phyloP scores from a whole-genome alignment of 2,113 vertebrate species.

The Halcyon malimbica region DNA sequence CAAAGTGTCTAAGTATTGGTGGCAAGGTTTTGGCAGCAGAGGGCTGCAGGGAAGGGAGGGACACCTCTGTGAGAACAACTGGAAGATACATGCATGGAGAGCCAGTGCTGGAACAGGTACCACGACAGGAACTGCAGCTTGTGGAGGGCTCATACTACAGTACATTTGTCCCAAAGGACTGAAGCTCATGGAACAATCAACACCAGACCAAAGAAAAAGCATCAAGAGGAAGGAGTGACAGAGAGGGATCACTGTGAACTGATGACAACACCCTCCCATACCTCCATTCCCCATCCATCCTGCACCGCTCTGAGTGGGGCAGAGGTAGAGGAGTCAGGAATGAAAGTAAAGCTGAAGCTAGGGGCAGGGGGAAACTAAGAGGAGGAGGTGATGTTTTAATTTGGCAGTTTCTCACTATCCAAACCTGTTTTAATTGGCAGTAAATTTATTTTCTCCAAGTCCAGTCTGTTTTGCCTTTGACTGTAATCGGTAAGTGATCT shows the following conservation, averaged over 20 bases:
- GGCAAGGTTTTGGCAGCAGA: neutral
- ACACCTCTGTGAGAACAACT: neutral
- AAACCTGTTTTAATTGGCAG: neutral
- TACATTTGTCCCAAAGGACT: neutral
- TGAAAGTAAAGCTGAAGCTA: neutral
- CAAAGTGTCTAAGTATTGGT: accelerated
- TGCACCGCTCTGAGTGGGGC: neutral
- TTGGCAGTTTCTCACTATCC: neutral
- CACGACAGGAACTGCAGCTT: neutral
- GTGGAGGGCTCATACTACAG: neutral
- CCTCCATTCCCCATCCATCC: neutral
- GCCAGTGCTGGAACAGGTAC: neutral
- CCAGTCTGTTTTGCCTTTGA: neutral
- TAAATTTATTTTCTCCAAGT: neutral
- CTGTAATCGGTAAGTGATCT: neutral
- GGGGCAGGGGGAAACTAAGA: neutral
- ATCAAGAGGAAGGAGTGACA: neutral
- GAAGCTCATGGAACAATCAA: neutral
- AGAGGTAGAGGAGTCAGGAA: neutral
- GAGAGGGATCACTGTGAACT: neutral
- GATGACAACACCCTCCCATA: neutral
- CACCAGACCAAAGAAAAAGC: neutral
- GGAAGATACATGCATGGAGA: neutral
- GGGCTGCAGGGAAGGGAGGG: neutral
- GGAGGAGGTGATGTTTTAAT: neutral